A percentile compares a stretch with the other conserved stretches of the same genome.
Conservation (phyloP, 2,888 invertebrate genomes). For the Amaurobius ferox region DNA sequence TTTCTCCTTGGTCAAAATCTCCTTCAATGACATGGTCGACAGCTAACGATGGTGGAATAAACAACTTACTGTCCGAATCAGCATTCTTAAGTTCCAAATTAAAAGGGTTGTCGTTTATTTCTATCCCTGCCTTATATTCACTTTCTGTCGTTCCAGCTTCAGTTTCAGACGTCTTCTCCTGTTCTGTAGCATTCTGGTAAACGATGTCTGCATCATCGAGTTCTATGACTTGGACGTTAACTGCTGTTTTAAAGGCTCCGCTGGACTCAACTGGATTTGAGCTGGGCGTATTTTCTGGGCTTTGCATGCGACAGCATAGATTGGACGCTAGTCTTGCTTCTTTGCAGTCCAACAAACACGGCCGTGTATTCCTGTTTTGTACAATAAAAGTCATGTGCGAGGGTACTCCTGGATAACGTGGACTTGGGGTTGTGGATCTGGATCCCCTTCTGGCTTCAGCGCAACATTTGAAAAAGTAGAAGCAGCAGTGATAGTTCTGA, state of each 20-base stretch:
- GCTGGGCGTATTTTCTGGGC: background rate
- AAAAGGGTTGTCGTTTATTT: conserved; percentile 23
- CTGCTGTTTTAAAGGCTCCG: background rate
- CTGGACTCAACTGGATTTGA: background rate
- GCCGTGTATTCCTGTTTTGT: background rate
- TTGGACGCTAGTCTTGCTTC: background rate
- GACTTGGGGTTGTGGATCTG: conserved; percentile 30
- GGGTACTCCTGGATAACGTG: conserved; percentile 27
- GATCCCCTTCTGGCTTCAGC: conserved; percentile 50
- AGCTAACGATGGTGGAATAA: conserved; percentile 41
- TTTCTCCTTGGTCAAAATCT: conserved; percentile 17
- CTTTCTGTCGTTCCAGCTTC: conserved; percentile 7
- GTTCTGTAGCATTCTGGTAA: conserved; percentile 20
- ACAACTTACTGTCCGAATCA: conserved; percentile 27
- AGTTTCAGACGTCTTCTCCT: background rate
- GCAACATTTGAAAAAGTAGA: conserved; percentile 64
- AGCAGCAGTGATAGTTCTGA: conserved; percentile 66
- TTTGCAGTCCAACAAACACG: conserved; percentile 27
- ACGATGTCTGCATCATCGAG: conserved; percentile 35
- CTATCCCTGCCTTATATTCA: conserved; percentile 31
- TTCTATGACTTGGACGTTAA: background rate
- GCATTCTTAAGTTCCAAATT: conserved; percentile 20
- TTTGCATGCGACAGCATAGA: conserved; percentile 17
- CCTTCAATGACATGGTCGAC: conserved; percentile 29
- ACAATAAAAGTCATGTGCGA: conserved; percentile 37